phyloP scores from a whole-genome alignment of 2,113 vertebrate species.

The Ailurus styani region DNA sequence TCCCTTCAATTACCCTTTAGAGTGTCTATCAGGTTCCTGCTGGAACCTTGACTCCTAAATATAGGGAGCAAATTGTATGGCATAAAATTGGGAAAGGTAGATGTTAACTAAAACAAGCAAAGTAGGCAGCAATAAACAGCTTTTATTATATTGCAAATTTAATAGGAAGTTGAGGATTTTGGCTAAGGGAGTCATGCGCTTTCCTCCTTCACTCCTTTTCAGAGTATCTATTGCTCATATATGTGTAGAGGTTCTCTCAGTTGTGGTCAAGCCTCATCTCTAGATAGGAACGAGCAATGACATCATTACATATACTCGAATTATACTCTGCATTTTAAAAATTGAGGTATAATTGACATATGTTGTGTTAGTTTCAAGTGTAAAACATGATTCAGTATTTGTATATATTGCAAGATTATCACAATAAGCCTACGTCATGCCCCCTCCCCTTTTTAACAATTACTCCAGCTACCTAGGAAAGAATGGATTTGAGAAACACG shows the following conservation, averaged over 20 bases:
- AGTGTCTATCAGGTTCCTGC: not conserved
- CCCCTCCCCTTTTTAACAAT: not conserved
- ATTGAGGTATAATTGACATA: not conserved
- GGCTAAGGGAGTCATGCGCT: not conserved
- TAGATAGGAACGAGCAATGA: not conserved
- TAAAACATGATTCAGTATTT: not conserved
- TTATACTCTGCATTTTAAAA: not conserved
- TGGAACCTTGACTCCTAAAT: not conserved
- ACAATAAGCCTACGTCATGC: not conserved
- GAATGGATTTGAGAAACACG: not conserved
- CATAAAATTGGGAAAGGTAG: not conserved
- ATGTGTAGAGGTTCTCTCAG: not conserved
- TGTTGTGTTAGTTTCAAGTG: not conserved
- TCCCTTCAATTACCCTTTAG: not conserved
- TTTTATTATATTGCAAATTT: not conserved
- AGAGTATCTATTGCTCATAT: not conserved
- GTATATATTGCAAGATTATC: not conserved
- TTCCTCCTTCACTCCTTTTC: not conserved
- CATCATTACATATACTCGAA: not conserved
- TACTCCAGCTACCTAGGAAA: not conserved
- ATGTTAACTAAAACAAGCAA: not conserved
- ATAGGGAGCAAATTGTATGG: not conserved
- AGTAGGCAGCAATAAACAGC: not conserved
- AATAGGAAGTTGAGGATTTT: not conserved
- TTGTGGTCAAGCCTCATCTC: not conserved